Evolutionary conservation across 2,888 invertebrate genomes (phyloP), one percentile per base, ranked within the genome.

Genomic region (Calliopum simillimum): DNA sequence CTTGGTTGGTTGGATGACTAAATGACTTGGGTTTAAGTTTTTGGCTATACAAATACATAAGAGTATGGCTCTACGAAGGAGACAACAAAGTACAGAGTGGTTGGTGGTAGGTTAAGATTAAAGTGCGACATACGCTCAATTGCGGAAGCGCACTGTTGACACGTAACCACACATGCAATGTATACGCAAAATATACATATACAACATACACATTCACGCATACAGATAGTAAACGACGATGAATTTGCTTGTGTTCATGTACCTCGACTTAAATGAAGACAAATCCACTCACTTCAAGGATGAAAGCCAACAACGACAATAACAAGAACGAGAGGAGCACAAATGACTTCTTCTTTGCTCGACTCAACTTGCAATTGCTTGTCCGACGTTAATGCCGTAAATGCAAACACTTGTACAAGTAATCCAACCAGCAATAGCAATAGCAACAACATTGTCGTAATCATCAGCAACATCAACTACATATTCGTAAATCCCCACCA

Each of bases 131-230:
- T 12, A 47, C 56, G 56, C 46, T 66, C 58, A 66, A 66, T 66
- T 66, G 56, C 56, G 66, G 66, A 56, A 66, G 41, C 46, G 55
- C 66, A 25, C 56, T 44, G 55, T 66, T 66, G 66, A 46, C 66
- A 66, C 66, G 66, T 58, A 66, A 46, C 56, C 56, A n/a, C 33
- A 33, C 13, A 56, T 47, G 58, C 12, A 58, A 16, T 23, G n/a
- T n/a, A 14, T 14, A 41, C 62, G 25, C 13, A 8, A 5, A 14
- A 53, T 33, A 23, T 14, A 46, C 44, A 59, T 12, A 4, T 46
- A 62, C 33, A 13, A n/a, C 12, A 13, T 19, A 53, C 5, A 11
- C 21, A 23, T 49, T 16, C 16, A 16, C 19, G 49, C 16, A 53
- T 53, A 23, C 3, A n/a, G 16, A 19, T 11, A 33, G 33, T 8